These are phyloP conservation scores for Paramacrobiotus metropolitanus DNA, from an alignment of 1,140 invertebrate species.

Conservation along the genomic window DNA sequence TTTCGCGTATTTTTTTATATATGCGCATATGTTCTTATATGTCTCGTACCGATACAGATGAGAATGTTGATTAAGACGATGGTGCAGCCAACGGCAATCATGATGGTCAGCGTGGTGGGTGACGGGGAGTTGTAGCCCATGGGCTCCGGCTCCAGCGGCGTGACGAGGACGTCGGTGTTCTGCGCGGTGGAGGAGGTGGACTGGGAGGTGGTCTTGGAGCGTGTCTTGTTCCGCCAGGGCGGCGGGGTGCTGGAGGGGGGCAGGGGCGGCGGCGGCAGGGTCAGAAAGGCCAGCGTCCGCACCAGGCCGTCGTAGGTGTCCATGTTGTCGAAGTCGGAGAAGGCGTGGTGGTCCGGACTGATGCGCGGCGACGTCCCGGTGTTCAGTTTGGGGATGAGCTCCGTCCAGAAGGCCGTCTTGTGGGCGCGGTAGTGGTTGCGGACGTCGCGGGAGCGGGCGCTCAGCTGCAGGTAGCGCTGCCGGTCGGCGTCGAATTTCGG, in stretches of 20 bases:
- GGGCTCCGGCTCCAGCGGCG: not conserved
- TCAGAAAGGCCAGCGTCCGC: conserved; percentile 7
- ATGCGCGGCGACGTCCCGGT: conserved; percentile 36
- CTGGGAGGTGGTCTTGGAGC: not conserved
- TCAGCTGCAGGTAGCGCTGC: not conserved
- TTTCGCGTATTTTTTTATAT: conserved; percentile 19
- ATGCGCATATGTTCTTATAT: too few relatives aligned
- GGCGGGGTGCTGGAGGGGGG: conserved; percentile 8
- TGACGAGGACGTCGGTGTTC: not conserved
- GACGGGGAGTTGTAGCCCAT: not conserved
- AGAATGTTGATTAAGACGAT: conserved; percentile 66
- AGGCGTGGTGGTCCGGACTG: conserved; percentile 54
- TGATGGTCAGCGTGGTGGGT: conserved; percentile 53
- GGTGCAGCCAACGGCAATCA: conserved; percentile 77
- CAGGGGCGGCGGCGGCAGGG: conserved; percentile 8
- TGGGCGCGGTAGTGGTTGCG: conserved; percentile 85
- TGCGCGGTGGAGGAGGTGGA: not conserved
- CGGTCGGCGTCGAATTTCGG: not conserved
- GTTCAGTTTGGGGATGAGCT: conserved; percentile 82
- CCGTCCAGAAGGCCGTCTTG: conserved; percentile 83
- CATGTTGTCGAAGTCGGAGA: conserved; percentile 35
- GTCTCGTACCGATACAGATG: conserved; percentile 78
- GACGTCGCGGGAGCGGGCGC: conserved; percentile 24
- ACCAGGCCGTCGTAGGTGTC: conserved; percentile 25
- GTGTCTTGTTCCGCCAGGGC: not conserved